Conservation (phyloP, 2,888 invertebrate species). For the Melieria picta region DNA sequence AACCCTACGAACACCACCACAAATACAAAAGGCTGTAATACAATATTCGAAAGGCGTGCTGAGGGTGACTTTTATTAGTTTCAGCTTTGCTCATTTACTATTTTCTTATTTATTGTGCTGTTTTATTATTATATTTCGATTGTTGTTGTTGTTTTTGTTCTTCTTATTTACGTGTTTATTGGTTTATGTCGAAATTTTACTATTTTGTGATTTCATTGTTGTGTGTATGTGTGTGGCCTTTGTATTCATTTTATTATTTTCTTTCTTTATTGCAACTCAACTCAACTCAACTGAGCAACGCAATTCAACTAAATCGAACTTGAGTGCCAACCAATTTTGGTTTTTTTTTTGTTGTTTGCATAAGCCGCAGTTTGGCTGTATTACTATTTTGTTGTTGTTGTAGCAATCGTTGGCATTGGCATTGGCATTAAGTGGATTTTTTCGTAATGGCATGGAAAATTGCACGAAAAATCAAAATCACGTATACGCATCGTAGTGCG, state of each 20-base stretch:
- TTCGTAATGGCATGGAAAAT: constrained; percentile 34
- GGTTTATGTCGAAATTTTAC: constrained; percentile 6
- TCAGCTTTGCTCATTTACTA: background rate
- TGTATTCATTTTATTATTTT: background rate
- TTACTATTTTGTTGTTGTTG: too few species aligned
- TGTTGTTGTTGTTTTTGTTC: background rate
- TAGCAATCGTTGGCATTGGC: background rate
- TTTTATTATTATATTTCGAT: background rate
- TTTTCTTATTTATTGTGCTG: background rate
- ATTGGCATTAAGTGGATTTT: constrained; percentile 33
- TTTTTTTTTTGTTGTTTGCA: too few species aligned
- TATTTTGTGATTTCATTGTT: background rate
- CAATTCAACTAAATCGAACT: too few species aligned
- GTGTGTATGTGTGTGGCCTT: background rate
- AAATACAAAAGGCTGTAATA: background rate
- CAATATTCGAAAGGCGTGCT: background rate
- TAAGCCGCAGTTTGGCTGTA: too few species aligned
- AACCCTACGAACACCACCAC: background rate
- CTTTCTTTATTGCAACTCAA: too few species aligned
- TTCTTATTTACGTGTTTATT: constrained; percentile 16
- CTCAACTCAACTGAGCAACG: too few species aligned
- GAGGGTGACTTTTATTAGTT: constrained; percentile 19
- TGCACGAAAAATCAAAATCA: constrained; percentile 28
- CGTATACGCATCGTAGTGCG: constrained; percentile 10
- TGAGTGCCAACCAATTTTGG: too few species aligned